Conservation (phyloP, 37 sponge, comb jelly and placozoan species). For the Bolinopsis microptera region DNA sequence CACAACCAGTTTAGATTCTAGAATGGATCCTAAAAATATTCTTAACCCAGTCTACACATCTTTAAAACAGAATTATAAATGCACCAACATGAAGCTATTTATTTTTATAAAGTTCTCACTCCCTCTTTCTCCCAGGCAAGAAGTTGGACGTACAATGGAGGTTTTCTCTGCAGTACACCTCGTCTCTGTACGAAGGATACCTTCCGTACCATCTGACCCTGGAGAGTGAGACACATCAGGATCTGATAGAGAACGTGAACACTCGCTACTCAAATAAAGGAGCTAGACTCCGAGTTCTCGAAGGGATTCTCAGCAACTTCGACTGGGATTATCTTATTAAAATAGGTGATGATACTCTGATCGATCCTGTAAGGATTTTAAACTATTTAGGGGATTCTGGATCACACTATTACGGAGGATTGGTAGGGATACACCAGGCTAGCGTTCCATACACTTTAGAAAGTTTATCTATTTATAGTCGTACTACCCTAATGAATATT, state of each 20-base stretch:
- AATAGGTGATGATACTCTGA: neutral
- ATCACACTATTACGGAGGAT: too few species aligned
- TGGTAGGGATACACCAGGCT: too few species aligned
- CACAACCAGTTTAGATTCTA: too few species aligned
- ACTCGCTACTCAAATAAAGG: neutral
- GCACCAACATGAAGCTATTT: too few species aligned
- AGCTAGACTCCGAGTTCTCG: neutral
- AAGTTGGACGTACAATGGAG: neutral
- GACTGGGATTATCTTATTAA: neutral
- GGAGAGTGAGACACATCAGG: neutral
- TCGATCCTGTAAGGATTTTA: neutral
- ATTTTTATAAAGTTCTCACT: neutral
- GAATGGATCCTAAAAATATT: too few species aligned
- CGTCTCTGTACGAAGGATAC: neutral
- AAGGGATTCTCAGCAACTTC: neutral
- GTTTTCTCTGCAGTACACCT: neutral
- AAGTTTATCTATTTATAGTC: too few species aligned
- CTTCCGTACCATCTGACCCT: neutral
- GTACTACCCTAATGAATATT: too few species aligned
- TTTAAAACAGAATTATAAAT: too few species aligned
- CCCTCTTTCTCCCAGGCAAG: neutral
- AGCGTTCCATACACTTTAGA: too few species aligned
- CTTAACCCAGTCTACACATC: too few species aligned
- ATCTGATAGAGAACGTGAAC: neutral
- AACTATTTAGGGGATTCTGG: too few species aligned